Evolutionary conservation across 2,888 invertebrate species (phyloP).

Genomic region (Mythimna lalbum): DNA sequence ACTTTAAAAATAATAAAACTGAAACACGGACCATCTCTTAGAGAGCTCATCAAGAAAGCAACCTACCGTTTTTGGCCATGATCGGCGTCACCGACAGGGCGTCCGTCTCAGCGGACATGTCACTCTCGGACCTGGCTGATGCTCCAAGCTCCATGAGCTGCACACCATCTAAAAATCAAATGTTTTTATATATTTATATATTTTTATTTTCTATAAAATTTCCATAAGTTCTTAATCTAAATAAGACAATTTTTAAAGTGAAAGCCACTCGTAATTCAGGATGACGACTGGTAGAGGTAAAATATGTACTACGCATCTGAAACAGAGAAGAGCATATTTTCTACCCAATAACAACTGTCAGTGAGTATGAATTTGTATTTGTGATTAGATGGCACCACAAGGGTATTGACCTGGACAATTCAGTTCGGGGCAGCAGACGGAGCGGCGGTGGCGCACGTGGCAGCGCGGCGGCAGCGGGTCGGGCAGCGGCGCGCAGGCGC

Average conservation of each 20-base stretch:
- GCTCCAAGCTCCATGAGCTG: conserved; percentile 75
- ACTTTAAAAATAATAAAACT: neutral
- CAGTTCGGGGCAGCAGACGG: conserved; percentile 94
- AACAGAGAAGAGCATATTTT: no score
- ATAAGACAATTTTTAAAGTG: no score
- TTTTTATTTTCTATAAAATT: neutral
- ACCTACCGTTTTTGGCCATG: conserved; percentile 75
- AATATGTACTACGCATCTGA: neutral
- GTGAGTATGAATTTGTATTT: no score
- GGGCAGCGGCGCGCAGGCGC: conserved; percentile 94
- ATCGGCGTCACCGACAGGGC: conserved; percentile 64
- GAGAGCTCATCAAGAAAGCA: neutral
- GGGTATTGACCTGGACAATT: conserved; percentile 92
- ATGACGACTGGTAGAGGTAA: neutral
- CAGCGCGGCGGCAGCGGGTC: conserved; percentile 94
- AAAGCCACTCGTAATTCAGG: no score
- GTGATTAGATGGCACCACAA: neutral
- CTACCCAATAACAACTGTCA: no score
- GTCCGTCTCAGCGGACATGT: conserved; percentile 29
- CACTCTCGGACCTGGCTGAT: conserved; percentile 71
- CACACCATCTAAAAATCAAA: conserved; percentile 82
- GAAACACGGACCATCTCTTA: neutral
- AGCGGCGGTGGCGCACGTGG: conserved; percentile 92
- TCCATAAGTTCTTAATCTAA: no score
- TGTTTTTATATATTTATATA: no score